Evolutionary conservation across 2,797 vertebrate genomes (phyloP).

Genomic region (Pelobates cultripes): DNA sequence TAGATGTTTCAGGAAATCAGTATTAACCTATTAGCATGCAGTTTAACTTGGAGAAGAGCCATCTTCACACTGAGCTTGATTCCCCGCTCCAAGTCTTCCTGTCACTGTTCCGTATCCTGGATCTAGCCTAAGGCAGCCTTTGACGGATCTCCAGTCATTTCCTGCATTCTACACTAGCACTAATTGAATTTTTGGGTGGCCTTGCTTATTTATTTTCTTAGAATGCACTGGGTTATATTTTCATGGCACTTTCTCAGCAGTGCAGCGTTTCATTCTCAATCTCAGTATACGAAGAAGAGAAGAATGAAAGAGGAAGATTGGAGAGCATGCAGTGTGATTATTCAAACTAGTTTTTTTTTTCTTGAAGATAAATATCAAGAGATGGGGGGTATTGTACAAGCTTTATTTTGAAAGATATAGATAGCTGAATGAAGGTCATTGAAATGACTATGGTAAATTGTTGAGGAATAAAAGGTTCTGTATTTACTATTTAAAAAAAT

Average conservation of each 20-base stretch:
- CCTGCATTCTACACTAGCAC: conserved; percentile 91
- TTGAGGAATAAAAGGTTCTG: too few relatives aligned
- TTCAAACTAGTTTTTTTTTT: conserved; percentile 64
- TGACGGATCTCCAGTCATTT: conserved; percentile 85
- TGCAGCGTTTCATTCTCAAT: conserved; percentile 86
- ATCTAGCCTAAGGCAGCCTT: conserved; percentile 77
- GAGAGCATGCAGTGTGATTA: conserved; percentile 56
- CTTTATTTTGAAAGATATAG: neutral
- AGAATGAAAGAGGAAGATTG: conserved; percentile 67
- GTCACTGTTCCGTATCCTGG: conserved; percentile 74
- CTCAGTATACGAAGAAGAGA: conserved; percentile 73
- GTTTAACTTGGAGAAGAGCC: conserved; percentile 78
- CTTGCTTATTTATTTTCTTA: conserved; percentile 99
- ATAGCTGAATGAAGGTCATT: neutral
- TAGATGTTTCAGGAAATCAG: conserved; percentile 72
- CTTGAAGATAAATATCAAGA: too few relatives aligned
- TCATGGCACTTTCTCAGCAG: conserved; percentile 97
- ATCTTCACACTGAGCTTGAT: conserved; percentile 71
- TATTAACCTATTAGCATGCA: conserved; percentile 72
- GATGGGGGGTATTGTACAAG: neutral
- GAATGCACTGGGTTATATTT: conserved; percentile 97
- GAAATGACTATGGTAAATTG: neutral
- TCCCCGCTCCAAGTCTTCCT: conserved; percentile 73
- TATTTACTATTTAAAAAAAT: too few relatives aligned
- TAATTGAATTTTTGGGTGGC: conserved; percentile 99